Conservation (phyloP, 2,888 invertebrate genomes). For the Nasonovia ribisnigri region DNA sequence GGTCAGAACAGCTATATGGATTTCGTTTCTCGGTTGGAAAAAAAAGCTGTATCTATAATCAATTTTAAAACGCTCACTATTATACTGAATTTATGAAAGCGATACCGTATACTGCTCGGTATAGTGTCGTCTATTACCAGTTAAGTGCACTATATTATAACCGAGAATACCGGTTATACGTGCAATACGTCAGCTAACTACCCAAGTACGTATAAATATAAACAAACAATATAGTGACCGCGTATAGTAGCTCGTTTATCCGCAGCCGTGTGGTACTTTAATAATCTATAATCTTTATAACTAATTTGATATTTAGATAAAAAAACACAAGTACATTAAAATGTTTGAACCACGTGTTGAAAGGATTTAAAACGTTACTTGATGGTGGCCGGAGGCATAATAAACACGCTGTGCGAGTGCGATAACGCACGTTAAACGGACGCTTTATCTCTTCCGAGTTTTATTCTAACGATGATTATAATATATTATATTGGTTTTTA, state of each 20-base stretch:
- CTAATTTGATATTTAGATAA: constrained; percentile 31
- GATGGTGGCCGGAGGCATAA: background rate
- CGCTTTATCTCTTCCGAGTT: constrained; percentile 9
- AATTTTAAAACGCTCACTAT: background rate
- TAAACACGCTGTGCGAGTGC: background rate
- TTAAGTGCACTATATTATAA: background rate
- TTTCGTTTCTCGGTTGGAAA: background rate
- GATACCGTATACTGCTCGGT: background rate
- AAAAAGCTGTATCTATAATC: background rate
- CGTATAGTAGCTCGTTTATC: background rate
- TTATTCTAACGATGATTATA: background rate
- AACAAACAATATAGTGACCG: background rate
- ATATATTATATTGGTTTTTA: background rate
- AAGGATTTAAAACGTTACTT: background rate
- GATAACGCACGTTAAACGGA: background rate
- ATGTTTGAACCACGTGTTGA: background rate
- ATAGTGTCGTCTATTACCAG: background rate
- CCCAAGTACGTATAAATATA: background rate
- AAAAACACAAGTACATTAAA: background rate
- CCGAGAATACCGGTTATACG: background rate
- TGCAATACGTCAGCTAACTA: background rate
- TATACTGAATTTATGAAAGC: background rate
- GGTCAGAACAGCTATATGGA: background rate
- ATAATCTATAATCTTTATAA: background rate
- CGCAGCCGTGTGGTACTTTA: background rate